Evolutionary conservation across 2,888 invertebrate genomes (phyloP), one percentile per base, ranked within the genome.

Genomic region (Caenorhabditis sp.): DNA sequence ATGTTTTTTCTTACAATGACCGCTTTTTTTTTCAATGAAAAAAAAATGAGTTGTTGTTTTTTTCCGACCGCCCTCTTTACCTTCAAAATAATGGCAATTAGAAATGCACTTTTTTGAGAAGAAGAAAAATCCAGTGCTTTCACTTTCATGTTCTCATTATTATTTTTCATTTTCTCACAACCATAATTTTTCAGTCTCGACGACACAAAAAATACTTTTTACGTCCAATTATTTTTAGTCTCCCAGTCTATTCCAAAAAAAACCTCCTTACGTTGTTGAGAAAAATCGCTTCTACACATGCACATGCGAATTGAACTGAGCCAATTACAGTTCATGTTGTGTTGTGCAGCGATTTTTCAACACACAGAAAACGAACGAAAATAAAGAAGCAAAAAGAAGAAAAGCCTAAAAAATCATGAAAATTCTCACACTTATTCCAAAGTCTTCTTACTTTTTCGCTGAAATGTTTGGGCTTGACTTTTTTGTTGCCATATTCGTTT

Each of bases 311-410:
- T 14, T 43, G 2, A 10, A 17, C 17, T 43, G 43, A 43, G 43
- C 43, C 43, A 43, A 43, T 43, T 43, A 43, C 43, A 14, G 43
- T 38, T 31, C 36, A 60, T 65, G 65, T 65, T 64, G 60, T 70
- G 64, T 52, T 26, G 59, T 58, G 53, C 66, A 59, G 63, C 31
- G 58, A 70, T 70, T 70, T 62, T 67, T 70, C 70, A 66, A 70
- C 25, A 26, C n/a, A 57, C n/a, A 1, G 2, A n/a, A 58, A 20
- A 17, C n/a, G 14, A 21, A 58, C 27, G 53, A 59, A 62, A 25
- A 23, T 59, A 27, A 36, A 36, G 10, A 36, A 36, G 36, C 36
- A 36, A 10, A 10, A 36, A 17, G 2, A 43, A 17, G 10, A 14
- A 17, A 43, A 3, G 17, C 43, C 43, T 43, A 7, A 43, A 14